phyloP scores from a whole-genome alignment of 2,797 vertebrate species.

The Betta splendens region DNA sequence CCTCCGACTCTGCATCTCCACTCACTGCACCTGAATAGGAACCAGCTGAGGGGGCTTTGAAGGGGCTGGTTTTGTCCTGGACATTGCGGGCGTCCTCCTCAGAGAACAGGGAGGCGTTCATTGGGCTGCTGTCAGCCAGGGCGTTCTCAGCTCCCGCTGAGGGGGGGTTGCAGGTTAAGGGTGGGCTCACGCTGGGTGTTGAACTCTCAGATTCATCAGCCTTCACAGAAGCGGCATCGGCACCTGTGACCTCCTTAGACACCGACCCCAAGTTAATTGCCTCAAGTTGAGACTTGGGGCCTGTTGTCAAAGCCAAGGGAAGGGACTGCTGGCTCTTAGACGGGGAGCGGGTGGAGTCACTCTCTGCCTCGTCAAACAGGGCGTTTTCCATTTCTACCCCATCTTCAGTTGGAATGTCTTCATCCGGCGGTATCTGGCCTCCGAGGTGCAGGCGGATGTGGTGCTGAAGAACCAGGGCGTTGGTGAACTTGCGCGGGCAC shows the following conservation, averaged over 20 bases:
- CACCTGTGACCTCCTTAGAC: constrained; percentile 56
- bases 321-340: constrained; percentile 70
- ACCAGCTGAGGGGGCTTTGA: constrained; percentile 44
- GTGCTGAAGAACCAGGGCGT: constrained; percentile 92
- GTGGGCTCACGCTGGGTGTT: constrained; percentile 66
- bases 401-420: constrained; percentile 66
- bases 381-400: constrained; percentile 30
- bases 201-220: constrained; percentile 69
- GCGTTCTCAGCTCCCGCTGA: constrained; percentile 62
- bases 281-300: constrained; percentile 54
- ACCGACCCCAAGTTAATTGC: constrained; percentile 52
- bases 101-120: constrained; percentile 50
- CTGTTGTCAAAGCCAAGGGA: constrained; percentile 77
- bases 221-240: constrained; percentile 60
- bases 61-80: constrained; percentile 43
- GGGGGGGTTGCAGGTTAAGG: constrained; percentile 56
- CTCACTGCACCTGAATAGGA: constrained; percentile 44
- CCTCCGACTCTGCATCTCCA: constrained; percentile 57
- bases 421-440: constrained; percentile 88
- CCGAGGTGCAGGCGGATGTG: constrained; percentile 94
- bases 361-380: constrained; percentile 35
- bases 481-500: constrained; percentile 93
- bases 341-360: constrained; percentile 38
- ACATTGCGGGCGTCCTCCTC: constrained; percentile 63
- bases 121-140: constrained; percentile 50